Percentiles rank a stretch among this genome's conserved stretches.
Evolutionary conservation across 2,113 vertebrate genomes (phyloP).

Genomic region (Sinocyclocheilus rhinocerous): DNA sequence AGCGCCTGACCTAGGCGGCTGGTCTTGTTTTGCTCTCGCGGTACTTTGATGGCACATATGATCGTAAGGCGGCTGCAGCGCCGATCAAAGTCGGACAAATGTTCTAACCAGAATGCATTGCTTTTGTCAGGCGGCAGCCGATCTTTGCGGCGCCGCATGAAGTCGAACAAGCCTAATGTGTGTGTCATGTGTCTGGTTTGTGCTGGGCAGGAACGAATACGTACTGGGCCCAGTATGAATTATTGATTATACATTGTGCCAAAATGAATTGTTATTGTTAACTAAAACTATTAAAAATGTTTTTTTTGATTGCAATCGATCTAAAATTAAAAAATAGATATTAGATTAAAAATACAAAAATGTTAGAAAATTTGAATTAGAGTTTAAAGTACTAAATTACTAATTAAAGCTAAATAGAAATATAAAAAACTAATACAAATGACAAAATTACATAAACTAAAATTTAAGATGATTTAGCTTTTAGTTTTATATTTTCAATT

Average conservation of each 20-base stretch:
- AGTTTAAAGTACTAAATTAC: neutral
- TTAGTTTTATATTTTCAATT: neutral
- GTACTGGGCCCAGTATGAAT: neutral
- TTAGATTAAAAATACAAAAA: too few species aligned
- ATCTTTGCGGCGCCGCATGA: too few species aligned
- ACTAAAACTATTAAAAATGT: neutral
- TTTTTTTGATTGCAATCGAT: neutral
- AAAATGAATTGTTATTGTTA: neutral
- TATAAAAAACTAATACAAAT: too few species aligned
- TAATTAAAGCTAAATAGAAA: neutral
- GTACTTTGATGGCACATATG: too few species aligned
- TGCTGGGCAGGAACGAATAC: neutral
- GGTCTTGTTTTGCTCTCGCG: too few species aligned
- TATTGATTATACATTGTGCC: neutral
- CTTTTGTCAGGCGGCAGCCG: too few species aligned
- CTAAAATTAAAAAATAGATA: neutral
- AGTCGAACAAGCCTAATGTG: too few species aligned
- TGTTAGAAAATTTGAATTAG: too few species aligned
- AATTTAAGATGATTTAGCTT: neutral
- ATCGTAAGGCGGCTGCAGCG: too few species aligned
- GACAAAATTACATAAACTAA: neutral
- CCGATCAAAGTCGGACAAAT: too few species aligned
- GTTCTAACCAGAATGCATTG: too few species aligned
- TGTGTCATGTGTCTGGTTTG: neutral
- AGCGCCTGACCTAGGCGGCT: too few species aligned